phyloP scores from a whole-genome alignment of 2,797 vertebrate genomes.

The Momotus momota region DNA sequence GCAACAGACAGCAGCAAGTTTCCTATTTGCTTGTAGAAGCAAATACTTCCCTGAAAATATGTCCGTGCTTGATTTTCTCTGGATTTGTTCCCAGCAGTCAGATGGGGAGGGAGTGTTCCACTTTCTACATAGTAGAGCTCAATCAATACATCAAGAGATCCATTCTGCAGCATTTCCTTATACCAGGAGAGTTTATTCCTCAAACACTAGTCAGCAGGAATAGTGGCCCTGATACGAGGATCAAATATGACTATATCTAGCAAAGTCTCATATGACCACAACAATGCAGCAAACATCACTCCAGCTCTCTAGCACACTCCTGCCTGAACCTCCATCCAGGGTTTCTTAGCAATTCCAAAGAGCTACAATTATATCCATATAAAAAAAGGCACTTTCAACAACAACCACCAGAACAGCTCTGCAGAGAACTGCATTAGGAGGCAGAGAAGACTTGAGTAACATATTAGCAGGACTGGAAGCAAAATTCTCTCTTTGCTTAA shows the following conservation, averaged over 20 bases:
- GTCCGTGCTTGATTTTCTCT: not conserved
- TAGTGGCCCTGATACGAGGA: not conserved
- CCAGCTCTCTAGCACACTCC: not conserved
- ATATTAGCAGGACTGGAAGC: not conserved
- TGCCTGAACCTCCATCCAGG: not conserved
- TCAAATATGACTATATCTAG: not conserved
- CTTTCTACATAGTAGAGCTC: not conserved
- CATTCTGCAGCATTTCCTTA: not conserved
- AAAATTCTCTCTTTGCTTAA: not conserved
- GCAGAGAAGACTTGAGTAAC: not conserved
- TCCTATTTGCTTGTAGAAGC: not conserved
- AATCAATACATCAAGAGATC: not conserved
- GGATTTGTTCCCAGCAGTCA: constrained; percentile 37
- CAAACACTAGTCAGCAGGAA: not conserved
- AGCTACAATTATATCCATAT: not conserved
- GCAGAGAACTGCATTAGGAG: not conserved
- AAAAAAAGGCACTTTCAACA: not conserved
- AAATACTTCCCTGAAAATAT: not conserved
- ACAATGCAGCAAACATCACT: not conserved
- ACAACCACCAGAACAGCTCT: not conserved
- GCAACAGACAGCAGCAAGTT: not conserved
- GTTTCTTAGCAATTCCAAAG: not conserved
- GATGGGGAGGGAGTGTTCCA: not conserved
- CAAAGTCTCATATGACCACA: not conserved
- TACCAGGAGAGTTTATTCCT: not conserved